Conservation (phyloP, 2,888 invertebrate genomes). For the Ophioninae sp. region DNA sequence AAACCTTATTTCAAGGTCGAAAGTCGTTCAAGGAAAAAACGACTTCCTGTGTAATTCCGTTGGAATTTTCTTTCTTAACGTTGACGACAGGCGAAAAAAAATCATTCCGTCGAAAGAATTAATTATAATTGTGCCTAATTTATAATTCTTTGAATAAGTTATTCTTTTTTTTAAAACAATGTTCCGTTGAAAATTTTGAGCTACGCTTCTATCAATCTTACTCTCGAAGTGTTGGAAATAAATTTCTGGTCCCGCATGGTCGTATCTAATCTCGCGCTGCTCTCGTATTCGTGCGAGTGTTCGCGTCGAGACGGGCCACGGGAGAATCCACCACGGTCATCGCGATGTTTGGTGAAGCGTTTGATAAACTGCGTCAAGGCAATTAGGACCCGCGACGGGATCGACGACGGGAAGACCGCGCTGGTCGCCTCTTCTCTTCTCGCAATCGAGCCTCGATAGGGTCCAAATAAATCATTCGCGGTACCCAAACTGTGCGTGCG, state of each 20-base stretch:
- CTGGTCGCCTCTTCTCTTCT: constrained; percentile 18
- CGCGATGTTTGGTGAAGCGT: constrained; percentile 61
- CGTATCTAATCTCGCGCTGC: background rate
- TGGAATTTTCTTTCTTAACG: background rate
- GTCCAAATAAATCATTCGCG: constrained; percentile 61
- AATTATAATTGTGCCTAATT: constrained; percentile 9
- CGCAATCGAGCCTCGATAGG: constrained; percentile 57
- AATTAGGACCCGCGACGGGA: constrained; percentile 57
- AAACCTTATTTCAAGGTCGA: too few species aligned
- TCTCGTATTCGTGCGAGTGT: constrained; percentile 27
- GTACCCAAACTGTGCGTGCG: constrained; percentile 38
- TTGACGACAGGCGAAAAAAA: constrained; percentile 11
- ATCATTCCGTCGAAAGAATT: constrained; percentile 7
- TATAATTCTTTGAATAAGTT: background rate
- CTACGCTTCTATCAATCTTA: constrained; percentile 1
- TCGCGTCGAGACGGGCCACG: constrained; percentile 9
- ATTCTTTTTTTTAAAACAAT: background rate
- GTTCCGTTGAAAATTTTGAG: background rate
- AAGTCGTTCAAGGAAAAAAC: too few species aligned
- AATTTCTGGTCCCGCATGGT: constrained; percentile 5
- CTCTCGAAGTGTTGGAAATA: constrained; percentile 24
- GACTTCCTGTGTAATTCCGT: background rate
- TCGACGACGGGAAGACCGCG: constrained; percentile 25
- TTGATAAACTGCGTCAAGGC: constrained; percentile 64
- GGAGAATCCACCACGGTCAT: constrained; percentile 46